Evolutionary conservation across 2,888 invertebrate species (phyloP).

Genomic region (Melinaea marsaeus): DNA sequence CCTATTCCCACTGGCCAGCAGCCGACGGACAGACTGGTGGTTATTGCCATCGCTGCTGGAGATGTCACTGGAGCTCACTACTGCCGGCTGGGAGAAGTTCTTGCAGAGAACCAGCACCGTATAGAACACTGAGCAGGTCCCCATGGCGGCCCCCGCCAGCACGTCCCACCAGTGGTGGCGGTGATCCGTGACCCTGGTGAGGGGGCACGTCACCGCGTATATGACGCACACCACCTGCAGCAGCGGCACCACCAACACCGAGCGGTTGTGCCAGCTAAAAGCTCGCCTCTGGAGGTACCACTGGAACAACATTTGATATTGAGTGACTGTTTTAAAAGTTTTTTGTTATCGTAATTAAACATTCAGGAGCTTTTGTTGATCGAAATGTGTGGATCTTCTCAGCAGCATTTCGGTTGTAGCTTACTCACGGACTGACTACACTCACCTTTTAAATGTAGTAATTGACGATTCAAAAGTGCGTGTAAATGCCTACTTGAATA

Average conservation of each 20-base stretch:
- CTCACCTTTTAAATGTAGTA: no score
- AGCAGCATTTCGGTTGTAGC: no score
- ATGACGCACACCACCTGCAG: slow-evolving; percentile 79
- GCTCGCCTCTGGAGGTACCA: slow-evolving; percentile 81
- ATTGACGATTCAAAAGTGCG: no score
- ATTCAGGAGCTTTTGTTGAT: no score
- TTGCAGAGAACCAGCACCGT: slow-evolving; percentile 74
- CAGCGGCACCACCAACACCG: slow-evolving; percentile 78
- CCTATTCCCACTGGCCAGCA: slow-evolving; percentile 57
- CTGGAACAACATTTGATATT: slow-evolving; percentile 56
- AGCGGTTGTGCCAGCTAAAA: slow-evolving; percentile 68
- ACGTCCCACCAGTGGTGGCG: slow-evolving; percentile 91
- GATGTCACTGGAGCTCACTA: slow-evolving; percentile 69
- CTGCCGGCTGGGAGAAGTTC: slow-evolving; percentile 69
- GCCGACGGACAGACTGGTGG: slow-evolving; percentile 67
- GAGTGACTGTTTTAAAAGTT: not conserved
- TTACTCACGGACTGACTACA: no score
- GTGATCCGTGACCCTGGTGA: slow-evolving; percentile 83
- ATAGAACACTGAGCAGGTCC: slow-evolving; percentile 76
- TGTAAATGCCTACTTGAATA: no score
- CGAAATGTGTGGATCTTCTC: no score
- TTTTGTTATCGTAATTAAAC: not conserved
- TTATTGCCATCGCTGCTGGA: slow-evolving; percentile 73
- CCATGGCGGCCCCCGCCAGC: slow-evolving; percentile 79
- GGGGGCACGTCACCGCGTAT: slow-evolving; percentile 81